Percentiles rank a stretch among this genome's conserved stretches.
Evolutionary conservation across 2,113 vertebrate genomes (phyloP).

Genomic region (Perca fluviatilis): DNA sequence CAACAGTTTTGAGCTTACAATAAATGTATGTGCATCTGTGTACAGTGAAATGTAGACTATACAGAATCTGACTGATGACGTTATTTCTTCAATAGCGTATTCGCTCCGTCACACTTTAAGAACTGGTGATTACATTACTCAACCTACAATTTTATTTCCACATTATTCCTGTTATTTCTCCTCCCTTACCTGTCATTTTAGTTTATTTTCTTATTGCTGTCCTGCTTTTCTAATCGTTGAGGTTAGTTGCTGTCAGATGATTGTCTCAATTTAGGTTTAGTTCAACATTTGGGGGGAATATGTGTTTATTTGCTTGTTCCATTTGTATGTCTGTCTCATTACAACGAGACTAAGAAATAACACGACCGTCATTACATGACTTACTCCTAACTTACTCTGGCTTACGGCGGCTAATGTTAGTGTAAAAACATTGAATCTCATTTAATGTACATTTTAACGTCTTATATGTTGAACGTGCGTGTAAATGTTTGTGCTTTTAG

Average conservation of each 20-base stretch:
- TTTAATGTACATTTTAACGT: too few relatives aligned
- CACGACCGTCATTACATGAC: too few relatives aligned
- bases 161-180: slow-evolving; percentile 42
- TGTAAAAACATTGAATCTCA: too few relatives aligned
- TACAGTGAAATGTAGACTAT: slow-evolving; percentile 44
- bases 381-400: too few relatives aligned
- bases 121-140: slow-evolving; percentile 40
- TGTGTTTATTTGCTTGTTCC: too few relatives aligned
- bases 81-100: slow-evolving; percentile 12
- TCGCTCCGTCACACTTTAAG: slow-evolving; percentile 9
- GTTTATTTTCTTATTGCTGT: slow-evolving; percentile 1
- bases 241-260: slow-evolving; percentile 9
- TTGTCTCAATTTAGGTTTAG: background rate
- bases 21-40: slow-evolving; percentile 21
- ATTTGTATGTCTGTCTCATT: too few relatives aligned
- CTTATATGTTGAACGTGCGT: too few relatives aligned
- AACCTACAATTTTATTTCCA: slow-evolving; percentile 45
- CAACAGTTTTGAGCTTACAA: slow-evolving; percentile 9
- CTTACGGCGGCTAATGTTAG: too few relatives aligned
- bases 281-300: background rate
- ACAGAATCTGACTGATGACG: slow-evolving; percentile 40
- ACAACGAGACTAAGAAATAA: too few relatives aligned
- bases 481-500: too few relatives aligned
- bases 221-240: background rate
- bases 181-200: slow-evolving; percentile 26